Conservation (phyloP, 2,888 invertebrate genomes). For the Drosophila histrio region DNA sequence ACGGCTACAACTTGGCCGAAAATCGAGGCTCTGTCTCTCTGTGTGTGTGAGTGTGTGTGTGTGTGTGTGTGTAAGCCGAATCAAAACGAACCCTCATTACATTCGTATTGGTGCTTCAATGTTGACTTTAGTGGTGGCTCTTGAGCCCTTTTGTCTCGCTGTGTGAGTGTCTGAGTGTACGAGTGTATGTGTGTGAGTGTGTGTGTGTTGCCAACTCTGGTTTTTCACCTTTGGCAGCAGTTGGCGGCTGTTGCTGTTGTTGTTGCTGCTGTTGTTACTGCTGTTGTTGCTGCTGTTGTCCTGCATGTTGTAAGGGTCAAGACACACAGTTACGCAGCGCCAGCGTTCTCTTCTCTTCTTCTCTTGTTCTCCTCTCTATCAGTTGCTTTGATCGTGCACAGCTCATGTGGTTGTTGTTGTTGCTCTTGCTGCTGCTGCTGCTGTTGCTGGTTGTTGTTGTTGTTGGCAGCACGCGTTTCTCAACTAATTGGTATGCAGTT, state of each 20-base stretch:
- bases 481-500: slow-evolving; percentile 82
- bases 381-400: slow-evolving; percentile 72
- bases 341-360: slow-evolving; percentile 26
- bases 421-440: slow-evolving; percentile 19
- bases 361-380: slow-evolving; percentile 46
- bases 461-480: slow-evolving; percentile 81
- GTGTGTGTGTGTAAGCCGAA: slow-evolving; percentile 60
- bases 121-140: slow-evolving; percentile 69
- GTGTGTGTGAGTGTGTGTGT: slow-evolving; percentile 24
- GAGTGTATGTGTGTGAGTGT: slow-evolving; percentile 5
- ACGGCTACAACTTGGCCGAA: slow-evolving; percentile 64
- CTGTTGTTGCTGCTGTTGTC: slow-evolving; percentile 50
- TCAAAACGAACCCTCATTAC: slow-evolving; percentile 73
- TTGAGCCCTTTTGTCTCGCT: slow-evolving; percentile 45
- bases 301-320: slow-evolving; percentile 77
- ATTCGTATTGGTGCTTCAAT: slow-evolving; percentile 52
- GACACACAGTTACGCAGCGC: slow-evolving; percentile 78
- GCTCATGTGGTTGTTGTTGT: slow-evolving; percentile 42
- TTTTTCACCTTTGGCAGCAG: slow-evolving; percentile 81
- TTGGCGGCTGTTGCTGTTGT: slow-evolving; percentile 64
- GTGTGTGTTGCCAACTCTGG: slow-evolving; percentile 67
- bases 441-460: slow-evolving; percentile 47
- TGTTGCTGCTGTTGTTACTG: slow-evolving; percentile 23
- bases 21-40: slow-evolving; percentile 54
- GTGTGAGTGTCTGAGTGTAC: not conserved